Percentiles rank a stretch among this genome's conserved stretches.
These are phyloP conservation scores for Cantharis flavilabris DNA, from an alignment of 2,888 invertebrate genomes.

Conservation along the genomic window DNA sequence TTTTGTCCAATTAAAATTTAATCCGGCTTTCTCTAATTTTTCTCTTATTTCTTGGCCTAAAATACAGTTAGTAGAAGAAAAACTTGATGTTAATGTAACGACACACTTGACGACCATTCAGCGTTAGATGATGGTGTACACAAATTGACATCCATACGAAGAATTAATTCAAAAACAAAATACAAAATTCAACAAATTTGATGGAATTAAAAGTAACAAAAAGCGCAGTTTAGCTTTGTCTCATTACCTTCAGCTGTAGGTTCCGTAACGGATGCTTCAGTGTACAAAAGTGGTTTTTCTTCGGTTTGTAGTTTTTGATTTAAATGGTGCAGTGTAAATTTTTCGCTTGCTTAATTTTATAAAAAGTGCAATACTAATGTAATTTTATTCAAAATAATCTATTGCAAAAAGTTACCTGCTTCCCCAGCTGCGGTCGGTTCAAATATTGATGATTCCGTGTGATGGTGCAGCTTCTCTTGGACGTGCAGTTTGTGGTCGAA, in stretches of 20 bases:
- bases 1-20: neutral
- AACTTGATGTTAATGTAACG: neutral
- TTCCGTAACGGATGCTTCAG: neutral
- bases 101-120: neutral
- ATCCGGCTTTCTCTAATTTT: neutral
- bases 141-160: neutral
- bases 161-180: neutral
- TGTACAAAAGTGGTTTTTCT: neutral
- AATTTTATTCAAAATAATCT: neutral
- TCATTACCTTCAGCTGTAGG: constrained; percentile 1
- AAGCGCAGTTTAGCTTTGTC: neutral
- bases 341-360: constrained; percentile 1
- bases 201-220: neutral
- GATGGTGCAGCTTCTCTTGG: constrained; percentile 9
- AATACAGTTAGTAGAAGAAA: neutral
- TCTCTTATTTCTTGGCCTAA: neutral
- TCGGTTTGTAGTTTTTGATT: neutral
- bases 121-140: neutral
- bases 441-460: constrained; percentile 4
- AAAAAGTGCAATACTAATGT: constrained; percentile 1
- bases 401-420: neutral
- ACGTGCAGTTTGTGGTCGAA: constrained; percentile 18
- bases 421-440: neutral
- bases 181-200: neutral
- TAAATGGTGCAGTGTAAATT: neutral